Evolutionary conservation across 2,888 invertebrate genomes (phyloP).

Genomic region (Pardosa pseudoannulata): DNA sequence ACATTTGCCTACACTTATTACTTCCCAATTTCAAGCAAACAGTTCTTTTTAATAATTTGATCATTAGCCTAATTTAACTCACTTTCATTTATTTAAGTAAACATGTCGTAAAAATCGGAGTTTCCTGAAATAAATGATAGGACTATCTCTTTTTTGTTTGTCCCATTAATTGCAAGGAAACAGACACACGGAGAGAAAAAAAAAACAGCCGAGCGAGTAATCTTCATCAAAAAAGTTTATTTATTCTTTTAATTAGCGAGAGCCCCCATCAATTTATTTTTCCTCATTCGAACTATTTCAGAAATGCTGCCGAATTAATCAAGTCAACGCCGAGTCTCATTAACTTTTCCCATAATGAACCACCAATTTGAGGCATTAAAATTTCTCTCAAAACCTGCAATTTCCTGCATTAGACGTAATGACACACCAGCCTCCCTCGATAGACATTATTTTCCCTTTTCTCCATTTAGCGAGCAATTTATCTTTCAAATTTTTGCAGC

Average conservation of each 20-base stretch:
- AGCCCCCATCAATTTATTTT: constrained; percentile 50
- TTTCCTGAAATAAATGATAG: background rate
- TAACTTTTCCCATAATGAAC: constrained; percentile 44
- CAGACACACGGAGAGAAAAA: constrained; percentile 35
- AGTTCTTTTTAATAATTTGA: too few relatives aligned
- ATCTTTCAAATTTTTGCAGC: constrained; percentile 12
- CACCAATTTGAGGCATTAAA: constrained; percentile 61
- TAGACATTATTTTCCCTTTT: constrained; percentile 41
- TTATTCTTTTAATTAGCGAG: constrained; percentile 57
- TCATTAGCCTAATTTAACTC: too few relatives aligned
- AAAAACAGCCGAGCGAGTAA: too few relatives aligned
- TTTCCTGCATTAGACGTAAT: constrained; percentile 65
- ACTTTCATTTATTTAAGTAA: too few relatives aligned
- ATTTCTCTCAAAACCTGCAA: constrained; percentile 62
- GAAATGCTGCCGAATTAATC: constrained; percentile 61
- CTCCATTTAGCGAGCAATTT: constrained; percentile 33
- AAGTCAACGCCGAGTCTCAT: constrained; percentile 40
- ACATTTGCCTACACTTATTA: too few relatives aligned
- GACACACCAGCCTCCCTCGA: constrained; percentile 40
- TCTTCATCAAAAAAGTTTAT: constrained; percentile 66
- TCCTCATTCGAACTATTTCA: constrained; percentile 48
- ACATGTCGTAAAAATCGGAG: too few relatives aligned
- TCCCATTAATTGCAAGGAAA: background rate
- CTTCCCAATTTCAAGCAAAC: too few relatives aligned
- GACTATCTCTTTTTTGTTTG: background rate